These are phyloP conservation scores for Puntigrus tetrazona DNA, from an alignment of 2,113 vertebrate species.

Conservation along the genomic window DNA sequence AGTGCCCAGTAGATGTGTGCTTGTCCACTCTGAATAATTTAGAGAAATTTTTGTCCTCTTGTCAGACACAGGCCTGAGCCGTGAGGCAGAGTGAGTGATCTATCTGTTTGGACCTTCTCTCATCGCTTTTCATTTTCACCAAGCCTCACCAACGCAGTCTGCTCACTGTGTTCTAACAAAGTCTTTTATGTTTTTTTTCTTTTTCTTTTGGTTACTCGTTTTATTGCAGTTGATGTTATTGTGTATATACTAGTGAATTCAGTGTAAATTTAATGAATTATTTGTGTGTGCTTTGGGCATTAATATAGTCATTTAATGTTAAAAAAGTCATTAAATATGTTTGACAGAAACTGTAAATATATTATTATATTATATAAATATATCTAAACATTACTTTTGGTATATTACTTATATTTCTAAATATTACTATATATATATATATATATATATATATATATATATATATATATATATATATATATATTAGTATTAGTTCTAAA, in stretches of 20 bases:
- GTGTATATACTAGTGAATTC: not conserved
- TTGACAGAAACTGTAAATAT: no score
- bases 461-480: not conserved
- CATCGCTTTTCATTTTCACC: constrained; percentile 29
- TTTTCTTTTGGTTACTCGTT: not conserved
- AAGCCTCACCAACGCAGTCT: not conserved
- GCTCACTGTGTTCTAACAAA: constrained; percentile 20
- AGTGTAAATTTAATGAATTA: not conserved
- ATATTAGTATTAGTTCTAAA: not conserved
- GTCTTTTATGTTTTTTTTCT: not conserved
- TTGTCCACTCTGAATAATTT: constrained; percentile 61
- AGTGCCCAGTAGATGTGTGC: constrained; percentile 55
- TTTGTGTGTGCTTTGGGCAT: not conserved
- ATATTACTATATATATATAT: no score
- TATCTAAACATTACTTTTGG: no score
- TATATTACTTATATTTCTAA: no score
- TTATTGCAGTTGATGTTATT: not conserved
- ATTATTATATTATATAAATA: no score
- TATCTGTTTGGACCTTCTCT: constrained; percentile 51
- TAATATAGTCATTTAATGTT: not conserved
- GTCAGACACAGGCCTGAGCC: constrained; percentile 53
- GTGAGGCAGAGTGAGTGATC: constrained; percentile 48
- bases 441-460: no score
- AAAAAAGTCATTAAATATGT: not conserved
- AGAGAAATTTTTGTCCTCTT: constrained; percentile 59